Base-by-base conservation (phyloP, 2,888 invertebrate genomes). In the Coleophora deauratella region DNA sequence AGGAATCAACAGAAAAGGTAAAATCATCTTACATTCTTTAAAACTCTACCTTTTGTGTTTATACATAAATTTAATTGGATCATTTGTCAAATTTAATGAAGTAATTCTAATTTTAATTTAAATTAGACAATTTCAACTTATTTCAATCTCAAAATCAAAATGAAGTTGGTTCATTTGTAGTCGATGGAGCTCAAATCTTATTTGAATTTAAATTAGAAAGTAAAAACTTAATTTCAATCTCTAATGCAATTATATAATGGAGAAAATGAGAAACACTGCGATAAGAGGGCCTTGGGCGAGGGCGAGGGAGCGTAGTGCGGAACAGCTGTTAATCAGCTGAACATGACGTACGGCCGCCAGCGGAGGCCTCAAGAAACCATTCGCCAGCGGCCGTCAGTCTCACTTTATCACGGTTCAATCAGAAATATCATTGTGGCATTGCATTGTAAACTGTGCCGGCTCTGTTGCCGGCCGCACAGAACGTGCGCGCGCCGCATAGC, bases 401-500 rank as follows among this genome's bases (percentile, higher is more conserved):
- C 6, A 21, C 21, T 6, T 21, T 4, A 21, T 21, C 21, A 35
- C 21, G 31, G 21, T 21, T 4, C 3, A 21, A 21, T 21, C 21
- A 21, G 21, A 4, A 21, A 21, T 4, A 21, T 21, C 6, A 21
- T 6, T 21, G 21, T 21, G 6, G 6, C 21, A 21, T 21, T 21
- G 21, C 21, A 6, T 4, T 21, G n/a, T n/a, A n/a, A n/a, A n/a
- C n/a, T n/a, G n/a, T n/a, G n/a, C n/a, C n/a, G 21, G 6, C 6
- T 21, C 21, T 21, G 21, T 21, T 21, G 21, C 21, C 21, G 6
- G 21, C 21, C 21, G 21, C 21, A 6, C 21, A 3, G 21, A 4
- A 21, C 21, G 33, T 72, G 79, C 77, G 80, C 78, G 77, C 78
- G 80, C 75, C 76, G 77, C 84, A 53, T 77, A 67, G 79, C 80